Base-by-base conservation (phyloP, 35 echinoderm and acorn worm genomes). In the Holothuria glaberrima region DNA sequence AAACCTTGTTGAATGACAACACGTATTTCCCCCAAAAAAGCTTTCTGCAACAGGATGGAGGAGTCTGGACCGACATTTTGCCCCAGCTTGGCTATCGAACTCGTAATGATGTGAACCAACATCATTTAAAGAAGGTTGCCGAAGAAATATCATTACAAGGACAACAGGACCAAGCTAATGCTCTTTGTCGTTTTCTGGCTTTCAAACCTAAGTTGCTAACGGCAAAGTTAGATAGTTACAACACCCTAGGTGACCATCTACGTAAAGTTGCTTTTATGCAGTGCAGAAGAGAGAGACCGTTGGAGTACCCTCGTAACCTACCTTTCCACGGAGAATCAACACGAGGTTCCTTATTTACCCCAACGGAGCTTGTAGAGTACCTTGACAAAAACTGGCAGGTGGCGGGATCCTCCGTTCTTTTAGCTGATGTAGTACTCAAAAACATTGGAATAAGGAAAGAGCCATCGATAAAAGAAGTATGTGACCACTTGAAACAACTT, bases 401-500 rank as follows among this genome's bases (percentile, higher is more conserved):
- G 13, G 50, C 80, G 28, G 80, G 80, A 82, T 83, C 80, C n/a
- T 30, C 52, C 7, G 80, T 6, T n/a, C 57, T 29, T 12, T 60
- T 60, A 17, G 27, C 56, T 24, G 27, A 58, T 13, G 26, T 22
- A 26, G 18, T 21, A 9, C 9, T 56, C 29, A 5, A 21, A 20
- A 52, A 56, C 5, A 83, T 83, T 1, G 17, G 13, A 21, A 54
- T 58, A 60, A 83, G 80, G 57, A 30, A 16, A 4, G 56, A 60
- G 18, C 80, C 80, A 36, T 60, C 80, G 7, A 9, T 83, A 0
- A 7, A 26, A 83, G 80, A 83, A 56, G 80, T 83, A 27, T 60
- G 80, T 31, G 35, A 38, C 12, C 80, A 83, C 25, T 48, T 83
- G 80, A 6, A 9, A 58, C 13, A 60, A 10, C 27, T 60, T 16